phyloP scores from a whole-genome alignment of 2,888 invertebrate species.

The Plebejus melissa region DNA sequence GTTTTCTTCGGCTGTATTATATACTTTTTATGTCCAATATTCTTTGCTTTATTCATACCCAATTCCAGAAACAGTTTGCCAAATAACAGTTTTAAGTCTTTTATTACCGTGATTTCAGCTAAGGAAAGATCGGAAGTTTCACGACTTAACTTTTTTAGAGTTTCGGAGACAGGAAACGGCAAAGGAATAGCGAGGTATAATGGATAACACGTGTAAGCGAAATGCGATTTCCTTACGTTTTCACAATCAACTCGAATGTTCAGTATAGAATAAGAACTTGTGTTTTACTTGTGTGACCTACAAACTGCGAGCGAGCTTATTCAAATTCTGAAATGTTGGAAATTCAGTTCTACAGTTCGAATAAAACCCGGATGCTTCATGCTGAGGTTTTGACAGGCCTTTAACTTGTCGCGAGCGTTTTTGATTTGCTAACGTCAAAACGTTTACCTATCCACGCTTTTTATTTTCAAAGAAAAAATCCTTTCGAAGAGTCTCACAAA shows the following conservation, averaged over 20 bases:
- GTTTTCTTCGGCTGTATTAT: neutral
- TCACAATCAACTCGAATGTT: neutral
- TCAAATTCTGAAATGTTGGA: neutral
- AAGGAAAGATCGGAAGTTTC: constrained; percentile 1
- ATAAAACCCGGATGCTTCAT: neutral
- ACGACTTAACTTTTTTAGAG: neutral
- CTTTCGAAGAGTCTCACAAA: too few species aligned
- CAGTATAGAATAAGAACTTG: constrained; percentile 3
- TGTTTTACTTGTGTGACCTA: neutral
- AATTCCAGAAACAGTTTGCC: neutral
- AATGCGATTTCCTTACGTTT: constrained; percentile 1
- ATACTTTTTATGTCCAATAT: neutral
- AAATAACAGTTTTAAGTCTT: neutral
- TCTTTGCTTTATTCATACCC: neutral
- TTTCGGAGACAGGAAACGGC: neutral
- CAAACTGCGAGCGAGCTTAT: neutral
- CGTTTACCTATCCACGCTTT: neutral
- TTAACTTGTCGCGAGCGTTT: too few species aligned
- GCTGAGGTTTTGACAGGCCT: too few species aligned
- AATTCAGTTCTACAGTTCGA: neutral
- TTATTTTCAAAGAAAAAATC: too few species aligned
- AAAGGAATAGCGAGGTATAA: neutral
- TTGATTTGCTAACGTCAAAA: too few species aligned
- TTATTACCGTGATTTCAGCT: neutral
- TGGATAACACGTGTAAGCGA: neutral